These are phyloP conservation scores for Micoletzkya japonica DNA, from an alignment of 2,888 invertebrate genomes.

Conservation along the genomic window DNA sequence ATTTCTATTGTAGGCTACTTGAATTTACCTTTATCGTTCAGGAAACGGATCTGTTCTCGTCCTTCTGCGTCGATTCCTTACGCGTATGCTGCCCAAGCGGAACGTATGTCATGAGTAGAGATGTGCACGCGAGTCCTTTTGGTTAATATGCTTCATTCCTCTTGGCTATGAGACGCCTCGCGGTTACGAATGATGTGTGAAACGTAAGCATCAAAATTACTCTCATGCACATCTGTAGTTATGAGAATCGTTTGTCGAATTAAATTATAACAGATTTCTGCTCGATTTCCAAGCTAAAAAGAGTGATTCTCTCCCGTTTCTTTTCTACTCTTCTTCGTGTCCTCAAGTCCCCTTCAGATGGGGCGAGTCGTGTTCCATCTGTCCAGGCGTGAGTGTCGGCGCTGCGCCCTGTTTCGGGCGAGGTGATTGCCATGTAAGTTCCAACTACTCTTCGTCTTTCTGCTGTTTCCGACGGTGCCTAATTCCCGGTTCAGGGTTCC, in stretches of 20 bases:
- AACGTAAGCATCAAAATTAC: no score
- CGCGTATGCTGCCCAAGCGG: slow-evolving; percentile 76
- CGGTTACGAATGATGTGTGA: no score
- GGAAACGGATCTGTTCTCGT: slow-evolving; percentile 73
- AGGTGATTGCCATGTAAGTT: slow-evolving; percentile 75
- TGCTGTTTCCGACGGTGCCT: no score
- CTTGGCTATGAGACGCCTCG: no score
- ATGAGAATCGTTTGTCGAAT: no score
- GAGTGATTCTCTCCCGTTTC: no score
- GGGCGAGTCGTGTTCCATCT: slow-evolving; percentile 80
- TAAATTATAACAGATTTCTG: no score
- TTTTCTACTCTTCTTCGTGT: no score
- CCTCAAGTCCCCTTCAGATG: slow-evolving; percentile 38
- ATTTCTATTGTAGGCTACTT: neutral
- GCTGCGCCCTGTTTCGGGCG: slow-evolving; percentile 79
- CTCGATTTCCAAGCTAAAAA: no score
- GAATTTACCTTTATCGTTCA: slow-evolving; percentile 65
- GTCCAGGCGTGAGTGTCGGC: slow-evolving; percentile 73
- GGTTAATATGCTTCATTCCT: no score
- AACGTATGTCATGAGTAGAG: neutral
- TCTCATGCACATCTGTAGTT: no score
- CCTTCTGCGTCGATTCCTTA: slow-evolving; percentile 76
- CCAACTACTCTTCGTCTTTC: neutral
- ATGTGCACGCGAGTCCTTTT: no score
- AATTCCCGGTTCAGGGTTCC: slow-evolving; percentile 77